These are phyloP conservation scores for Cheilosia pagana DNA, from an alignment of 2,888 invertebrate genomes.

Conservation along the genomic window DNA sequence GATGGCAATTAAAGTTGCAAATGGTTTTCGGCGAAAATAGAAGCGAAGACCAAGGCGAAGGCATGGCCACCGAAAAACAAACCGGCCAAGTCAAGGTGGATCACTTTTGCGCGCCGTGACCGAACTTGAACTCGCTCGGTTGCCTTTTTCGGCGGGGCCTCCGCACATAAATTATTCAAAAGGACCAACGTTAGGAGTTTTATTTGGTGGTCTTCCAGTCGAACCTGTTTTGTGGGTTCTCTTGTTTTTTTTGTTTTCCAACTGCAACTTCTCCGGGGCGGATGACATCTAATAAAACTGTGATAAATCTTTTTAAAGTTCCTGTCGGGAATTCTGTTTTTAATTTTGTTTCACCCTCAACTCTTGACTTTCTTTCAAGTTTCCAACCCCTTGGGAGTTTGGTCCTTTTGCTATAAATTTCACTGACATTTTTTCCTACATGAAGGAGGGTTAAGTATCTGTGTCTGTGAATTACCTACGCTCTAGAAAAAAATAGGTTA, in stretches of 20 bases:
- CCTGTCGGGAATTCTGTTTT: neutral
- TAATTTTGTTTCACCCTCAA: neutral
- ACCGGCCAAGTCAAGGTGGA: slow-evolving; percentile 37
- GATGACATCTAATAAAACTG: slow-evolving; percentile 46
- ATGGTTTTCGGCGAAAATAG: slow-evolving; percentile 1
- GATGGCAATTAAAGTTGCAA: slow-evolving; percentile 48
- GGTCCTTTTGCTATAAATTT: slow-evolving; percentile 16
- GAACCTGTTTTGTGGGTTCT: neutral
- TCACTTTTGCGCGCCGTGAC: slow-evolving; percentile 30
- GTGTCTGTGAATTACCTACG: slow-evolving; percentile 31
- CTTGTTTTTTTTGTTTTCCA: neutral
- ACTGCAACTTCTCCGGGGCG: slow-evolving; percentile 7
- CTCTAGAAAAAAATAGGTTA: neutral
- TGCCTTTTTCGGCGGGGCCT: slow-evolving; percentile 2
- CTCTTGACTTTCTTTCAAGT: slow-evolving; percentile 3
- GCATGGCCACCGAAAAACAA: slow-evolving; percentile 6
- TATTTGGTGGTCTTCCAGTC: slow-evolving; percentile 28
- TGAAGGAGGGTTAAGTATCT: slow-evolving; percentile 9
- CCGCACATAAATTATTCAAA: slow-evolving; percentile 67
- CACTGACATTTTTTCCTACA: neutral
- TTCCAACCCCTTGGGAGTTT: slow-evolving; percentile 20
- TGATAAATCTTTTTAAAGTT: slow-evolving; percentile 46
- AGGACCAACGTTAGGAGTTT: slow-evolving; percentile 39
- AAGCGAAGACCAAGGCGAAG: neutral
- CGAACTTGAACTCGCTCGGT: slow-evolving; percentile 40